Evolutionary conservation across 2,113 vertebrate genomes (phyloP), one percentile per base, ranked within the genome.

Genomic region (Gyps fulvus): DNA sequence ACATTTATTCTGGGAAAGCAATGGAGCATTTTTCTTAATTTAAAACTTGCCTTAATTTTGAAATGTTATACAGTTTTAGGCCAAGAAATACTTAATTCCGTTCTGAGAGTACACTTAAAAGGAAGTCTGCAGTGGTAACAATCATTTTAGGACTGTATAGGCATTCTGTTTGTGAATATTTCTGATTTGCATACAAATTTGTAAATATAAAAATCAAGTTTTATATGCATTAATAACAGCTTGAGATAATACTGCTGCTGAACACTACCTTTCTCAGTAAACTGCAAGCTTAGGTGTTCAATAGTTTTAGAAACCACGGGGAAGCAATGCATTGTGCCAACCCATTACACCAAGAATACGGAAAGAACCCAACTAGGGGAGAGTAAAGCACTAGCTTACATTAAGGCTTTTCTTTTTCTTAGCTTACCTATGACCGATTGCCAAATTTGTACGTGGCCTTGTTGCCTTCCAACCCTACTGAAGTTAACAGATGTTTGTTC

Each of bases 281-380:
- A 9, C 22, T 27, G n/a, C 17, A 59, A 49, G 9, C 21, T 59
- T 45, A 43, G 9, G 10, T 17, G 2, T 59, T 72, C 10, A 80
- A 49, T 4, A 27, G 19, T 36, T 89, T 38, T 54, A 17, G 62
- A 95, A 90, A 8, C 20, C 26, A 40, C 1, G 2, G 10, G 27
- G 18, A 93, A 86, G 18, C 12, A 90, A 50, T 3, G 11, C 16
- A 72, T 20, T 61, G 5, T 49, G 32, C 6, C 54, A 72, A 80
- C 2, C 13, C 13, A 25, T 42, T 52, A n/a, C 9, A 65, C 2
- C 22, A 43, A 45, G 9, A 81, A 40, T 1, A 50, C 0, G 10
- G 26, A 15, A 76, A 69, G 42, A 93, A 47, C 26, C 76, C 43
- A 55, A 0, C 22, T 19, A 7, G 26, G 11, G 8, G 4, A 27